Conservation (phyloP, 2,797 vertebrate species). For the Diceros bicornis region DNA sequence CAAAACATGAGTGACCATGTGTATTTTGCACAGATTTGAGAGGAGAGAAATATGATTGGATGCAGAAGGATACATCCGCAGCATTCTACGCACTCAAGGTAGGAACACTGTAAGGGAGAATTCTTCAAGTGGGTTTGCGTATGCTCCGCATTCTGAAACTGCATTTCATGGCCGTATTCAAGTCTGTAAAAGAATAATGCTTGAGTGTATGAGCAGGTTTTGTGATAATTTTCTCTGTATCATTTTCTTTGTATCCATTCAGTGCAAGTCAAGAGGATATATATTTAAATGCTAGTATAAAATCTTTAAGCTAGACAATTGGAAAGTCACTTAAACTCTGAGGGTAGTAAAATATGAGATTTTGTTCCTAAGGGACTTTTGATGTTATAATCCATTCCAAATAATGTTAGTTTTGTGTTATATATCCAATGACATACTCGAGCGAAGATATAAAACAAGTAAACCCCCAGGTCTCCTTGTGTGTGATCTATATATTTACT, state of each 20-base stretch:
- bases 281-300: slow-evolving; percentile 53
- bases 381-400: slow-evolving; percentile 16
- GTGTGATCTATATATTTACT: not conserved
- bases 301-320: slow-evolving; percentile 59
- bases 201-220: not conserved
- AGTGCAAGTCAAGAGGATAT: slow-evolving; percentile 39
- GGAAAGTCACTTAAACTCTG: slow-evolving; percentile 40
- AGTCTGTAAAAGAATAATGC: not conserved
- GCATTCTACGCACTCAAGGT: not conserved
- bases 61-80: not conserved
- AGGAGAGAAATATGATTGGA: not conserved
- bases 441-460: slow-evolving; percentile 32
- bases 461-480: not conserved
- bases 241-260: slow-evolving; percentile 23
- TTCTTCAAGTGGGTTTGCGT: not conserved
- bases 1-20: slow-evolving; percentile 4
- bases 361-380: not conserved
- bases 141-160: slow-evolving; percentile 17
- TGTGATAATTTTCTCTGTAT: slow-evolving; percentile 19
- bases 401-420: slow-evolving; percentile 45
- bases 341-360: slow-evolving; percentile 42
- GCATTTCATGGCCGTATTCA: not conserved
- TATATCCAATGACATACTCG: not conserved
- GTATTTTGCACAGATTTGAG: not conserved
- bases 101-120: not conserved